Evolutionary conservation across 2,797 vertebrate genomes (phyloP), one percentile per base, ranked within the genome.

Genomic region (Darevskia mixta): DNA sequence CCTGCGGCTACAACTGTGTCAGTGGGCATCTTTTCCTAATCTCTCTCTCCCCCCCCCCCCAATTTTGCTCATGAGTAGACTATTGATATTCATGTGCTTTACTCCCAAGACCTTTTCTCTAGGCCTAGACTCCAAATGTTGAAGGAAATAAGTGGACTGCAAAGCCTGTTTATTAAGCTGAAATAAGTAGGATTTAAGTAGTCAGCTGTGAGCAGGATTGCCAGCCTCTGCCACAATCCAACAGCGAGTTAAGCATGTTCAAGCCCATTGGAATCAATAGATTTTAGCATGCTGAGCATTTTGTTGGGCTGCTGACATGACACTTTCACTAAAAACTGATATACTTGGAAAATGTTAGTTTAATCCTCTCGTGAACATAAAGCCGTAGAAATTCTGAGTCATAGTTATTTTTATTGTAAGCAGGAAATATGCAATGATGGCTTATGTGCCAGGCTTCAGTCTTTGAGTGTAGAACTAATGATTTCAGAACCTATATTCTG

Each of bases 401-500:
- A 27, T 69, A 58, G 38, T 0, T 76, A 71, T 79, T 89, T 83
- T 77, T 43, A 86, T 75, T 71, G 49, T n/a, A 71, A 27, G 41
- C 27, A 78, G 32, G 80, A 84, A 79, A 88, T 25, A 49, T 77
- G 15, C 20, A 87, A 87, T 20, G 58, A 87, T 64, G 25, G 25
- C 85, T 73, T 79, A 83, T 69, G 78, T 18, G 9, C 1, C 25
- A 79, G 43, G 29, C 2, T 83, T 91, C 20, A 69, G 72, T 82
- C 66, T 61, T 72, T 79, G 38, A 85, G 32, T 23, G 10, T 6
- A 86, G 88, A 88, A 81, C 0, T 1, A 32, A 76, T n/a, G 73
- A 29, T 76, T 90, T n/a, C 86, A 83, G 87, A 76, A 92, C 83
- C 64, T 72, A 79, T 17, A 45, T 11, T 32, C 38, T 79, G 91